These are phyloP conservation scores for Propithecus coquereli DNA, from an alignment of 2,113 vertebrate genomes.

Conservation along the genomic window DNA sequence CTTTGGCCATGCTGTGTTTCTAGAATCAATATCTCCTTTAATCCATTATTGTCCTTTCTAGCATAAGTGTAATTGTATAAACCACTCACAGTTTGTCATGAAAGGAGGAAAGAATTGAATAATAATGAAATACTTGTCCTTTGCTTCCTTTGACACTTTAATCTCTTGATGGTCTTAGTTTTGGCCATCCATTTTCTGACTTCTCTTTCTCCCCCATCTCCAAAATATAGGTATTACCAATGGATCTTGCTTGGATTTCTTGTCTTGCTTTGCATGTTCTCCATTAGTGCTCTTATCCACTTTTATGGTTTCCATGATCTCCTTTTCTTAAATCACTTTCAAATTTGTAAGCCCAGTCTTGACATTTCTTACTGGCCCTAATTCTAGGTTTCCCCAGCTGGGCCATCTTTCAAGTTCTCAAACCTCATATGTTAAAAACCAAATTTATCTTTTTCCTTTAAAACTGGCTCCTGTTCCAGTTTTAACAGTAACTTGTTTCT, in stretches of 20 bases:
- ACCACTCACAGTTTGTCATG: not conserved
- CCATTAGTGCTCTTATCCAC: not conserved
- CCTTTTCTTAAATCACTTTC: not conserved
- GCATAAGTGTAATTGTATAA: not conserved
- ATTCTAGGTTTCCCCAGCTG: not conserved
- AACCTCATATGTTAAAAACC: not conserved
- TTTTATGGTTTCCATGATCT: not conserved
- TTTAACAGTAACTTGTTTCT: not conserved
- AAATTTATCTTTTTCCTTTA: not conserved
- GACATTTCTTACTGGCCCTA: not conserved
- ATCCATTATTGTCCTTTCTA: not conserved
- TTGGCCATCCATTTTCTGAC: not conserved
- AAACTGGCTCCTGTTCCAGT: not conserved
- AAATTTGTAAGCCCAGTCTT: not conserved
- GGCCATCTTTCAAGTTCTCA: not conserved
- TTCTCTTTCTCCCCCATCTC: not conserved
- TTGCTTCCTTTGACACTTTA: not conserved
- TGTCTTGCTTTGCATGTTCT: not conserved
- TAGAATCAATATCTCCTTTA: conserved; percentile 28
- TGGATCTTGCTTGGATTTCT: not conserved
- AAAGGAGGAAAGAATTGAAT: not conserved
- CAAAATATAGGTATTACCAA: not conserved
- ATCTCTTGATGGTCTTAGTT: not conserved
- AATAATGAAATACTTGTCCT: not conserved
- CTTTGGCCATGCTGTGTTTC: not conserved